phyloP scores from a whole-genome alignment of 1,140 invertebrate species.

The Temnothorax nylanderi region DNA sequence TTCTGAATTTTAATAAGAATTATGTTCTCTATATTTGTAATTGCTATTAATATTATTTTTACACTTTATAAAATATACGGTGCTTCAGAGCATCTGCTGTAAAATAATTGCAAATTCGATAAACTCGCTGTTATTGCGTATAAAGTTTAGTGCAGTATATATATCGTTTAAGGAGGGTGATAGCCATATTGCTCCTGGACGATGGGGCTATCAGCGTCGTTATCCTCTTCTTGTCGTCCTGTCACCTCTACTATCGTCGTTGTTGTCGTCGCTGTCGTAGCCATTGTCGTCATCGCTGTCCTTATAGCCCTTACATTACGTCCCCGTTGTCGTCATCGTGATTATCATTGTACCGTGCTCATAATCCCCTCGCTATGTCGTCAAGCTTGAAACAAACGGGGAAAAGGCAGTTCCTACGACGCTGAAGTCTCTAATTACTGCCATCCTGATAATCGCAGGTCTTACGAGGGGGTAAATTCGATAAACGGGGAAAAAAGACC shows the following conservation, averaged over 20 bases:
- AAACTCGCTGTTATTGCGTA: neutral
- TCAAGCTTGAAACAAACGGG: neutral
- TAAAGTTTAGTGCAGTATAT: neutral
- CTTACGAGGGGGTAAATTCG: slow-evolving; percentile 32
- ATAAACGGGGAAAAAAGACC: slow-evolving; percentile 18
- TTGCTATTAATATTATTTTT: neutral
- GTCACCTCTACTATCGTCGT: slow-evolving; percentile 43
- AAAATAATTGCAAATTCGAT: slow-evolving; percentile 11
- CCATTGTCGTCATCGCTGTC: slow-evolving; percentile 51
- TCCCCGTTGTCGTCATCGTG: slow-evolving; percentile 41
- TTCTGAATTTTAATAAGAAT: neutral
- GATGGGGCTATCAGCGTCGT: slow-evolving; percentile 47
- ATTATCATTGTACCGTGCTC: slow-evolving; percentile 50
- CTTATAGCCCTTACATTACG: slow-evolving; percentile 50
- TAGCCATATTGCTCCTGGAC: slow-evolving; percentile 10
- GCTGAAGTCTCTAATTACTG: slow-evolving; percentile 46
- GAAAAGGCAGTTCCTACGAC: slow-evolving; percentile 20
- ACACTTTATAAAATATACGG: neutral
- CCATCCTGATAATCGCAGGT: slow-evolving; percentile 35
- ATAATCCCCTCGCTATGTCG: slow-evolving; percentile 24
- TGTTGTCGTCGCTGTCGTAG: slow-evolving; percentile 50
- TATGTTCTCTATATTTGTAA: neutral
- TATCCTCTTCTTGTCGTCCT: slow-evolving; percentile 49
- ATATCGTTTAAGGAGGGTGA: neutral
- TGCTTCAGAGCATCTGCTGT: neutral